A percentile compares a stretch with the other conserved stretches of the same genome.
Conservation (phyloP, 2,797 vertebrate genomes). For the Zenarchopterus dispar region DNA sequence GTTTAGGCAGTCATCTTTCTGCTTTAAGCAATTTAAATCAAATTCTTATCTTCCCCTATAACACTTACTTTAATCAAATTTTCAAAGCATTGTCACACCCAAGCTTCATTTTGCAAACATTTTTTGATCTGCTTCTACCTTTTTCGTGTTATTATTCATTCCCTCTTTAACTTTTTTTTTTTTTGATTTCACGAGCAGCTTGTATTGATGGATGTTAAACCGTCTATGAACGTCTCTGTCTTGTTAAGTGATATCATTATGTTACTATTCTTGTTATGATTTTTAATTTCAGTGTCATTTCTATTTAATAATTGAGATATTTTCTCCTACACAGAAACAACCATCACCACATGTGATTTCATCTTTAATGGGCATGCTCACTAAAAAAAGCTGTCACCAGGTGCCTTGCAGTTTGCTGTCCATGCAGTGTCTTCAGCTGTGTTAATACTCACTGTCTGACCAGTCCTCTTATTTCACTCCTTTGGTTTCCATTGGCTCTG, state of each 20-base stretch:
- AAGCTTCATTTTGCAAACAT: slow-evolving; percentile 19
- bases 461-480: slow-evolving; percentile 57
- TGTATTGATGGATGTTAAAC: slow-evolving; percentile 33
- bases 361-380: slow-evolving; percentile 79
- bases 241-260: slow-evolving; percentile 28
- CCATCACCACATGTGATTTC: slow-evolving; percentile 71
- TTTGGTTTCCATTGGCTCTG: slow-evolving; percentile 73
- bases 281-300: slow-evolving; percentile 53
- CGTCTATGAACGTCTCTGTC: slow-evolving; percentile 42
- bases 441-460: slow-evolving; percentile 59
- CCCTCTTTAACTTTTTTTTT: slow-evolving; percentile 37
- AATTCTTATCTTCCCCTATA: no score
- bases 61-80: background rate
- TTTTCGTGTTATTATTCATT: slow-evolving; percentile 28
- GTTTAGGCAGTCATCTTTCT: slow-evolving; percentile 15
- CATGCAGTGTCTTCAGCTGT: slow-evolving; percentile 66
- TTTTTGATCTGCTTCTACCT: slow-evolving; percentile 12
- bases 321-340: slow-evolving; percentile 74
- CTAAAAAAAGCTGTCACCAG: slow-evolving; percentile 68
- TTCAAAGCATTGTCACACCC: background rate
- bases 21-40: slow-evolving; percentile 13
- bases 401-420: slow-evolving; percentile 74
- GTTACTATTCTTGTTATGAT: slow-evolving; percentile 29
- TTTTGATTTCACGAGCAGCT: slow-evolving; percentile 38
- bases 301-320: slow-evolving; percentile 63